phyloP scores from a whole-genome alignment of 2,888 invertebrate species.

The Zootermopsis nevadensis region DNA sequence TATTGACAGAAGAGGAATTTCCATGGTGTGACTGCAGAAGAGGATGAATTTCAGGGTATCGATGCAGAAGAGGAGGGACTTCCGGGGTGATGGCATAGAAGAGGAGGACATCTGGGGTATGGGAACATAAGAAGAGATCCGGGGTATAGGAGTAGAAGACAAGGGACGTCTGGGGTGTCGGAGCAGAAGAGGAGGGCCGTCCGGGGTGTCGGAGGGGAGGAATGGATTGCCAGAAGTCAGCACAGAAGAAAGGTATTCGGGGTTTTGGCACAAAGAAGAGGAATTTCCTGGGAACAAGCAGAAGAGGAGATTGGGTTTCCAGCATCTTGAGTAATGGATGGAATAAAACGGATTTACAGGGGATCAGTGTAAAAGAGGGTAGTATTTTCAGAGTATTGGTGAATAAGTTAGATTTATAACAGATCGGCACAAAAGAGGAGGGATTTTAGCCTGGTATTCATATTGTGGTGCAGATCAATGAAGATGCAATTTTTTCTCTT shows the following conservation, averaged over 20 bases:
- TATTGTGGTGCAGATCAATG: no score
- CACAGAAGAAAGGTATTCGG: no score
- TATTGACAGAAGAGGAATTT: background rate
- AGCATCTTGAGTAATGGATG: background rate
- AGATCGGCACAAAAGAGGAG: no score
- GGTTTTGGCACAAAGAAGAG: background rate
- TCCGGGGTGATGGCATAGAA: background rate
- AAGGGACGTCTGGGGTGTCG: background rate
- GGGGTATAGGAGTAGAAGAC: background rate
- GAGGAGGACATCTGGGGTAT: background rate
- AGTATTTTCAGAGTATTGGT: background rate
- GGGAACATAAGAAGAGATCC: background rate
- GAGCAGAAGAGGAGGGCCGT: conserved; percentile 1
- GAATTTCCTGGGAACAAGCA: background rate
- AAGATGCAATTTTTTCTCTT: no score
- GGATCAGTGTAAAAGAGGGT: background rate
- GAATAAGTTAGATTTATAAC: no score
- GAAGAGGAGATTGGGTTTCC: background rate
- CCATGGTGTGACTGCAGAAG: background rate
- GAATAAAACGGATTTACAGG: background rate
- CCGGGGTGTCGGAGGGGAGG: background rate
- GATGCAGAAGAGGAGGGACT: background rate
- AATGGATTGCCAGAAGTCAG: background rate
- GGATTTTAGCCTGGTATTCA: no score
- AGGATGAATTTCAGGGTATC: background rate